These are phyloP conservation scores for Leuctra nigra DNA, from an alignment of 2,888 invertebrate genomes.

Conservation along the genomic window DNA sequence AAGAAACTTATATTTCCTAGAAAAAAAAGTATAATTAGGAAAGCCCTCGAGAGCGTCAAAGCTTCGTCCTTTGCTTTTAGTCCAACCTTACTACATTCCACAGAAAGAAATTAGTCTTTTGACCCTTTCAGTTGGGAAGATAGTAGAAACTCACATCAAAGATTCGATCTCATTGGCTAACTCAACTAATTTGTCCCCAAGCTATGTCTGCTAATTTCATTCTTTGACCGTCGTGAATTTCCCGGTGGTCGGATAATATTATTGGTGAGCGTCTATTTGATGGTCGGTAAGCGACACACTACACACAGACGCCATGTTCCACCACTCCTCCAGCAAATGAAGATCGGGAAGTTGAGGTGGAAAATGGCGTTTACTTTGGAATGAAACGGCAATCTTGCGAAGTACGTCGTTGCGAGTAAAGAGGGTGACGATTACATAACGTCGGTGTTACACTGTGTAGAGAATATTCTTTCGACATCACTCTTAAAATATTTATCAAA, in stretches of 20 bases:
- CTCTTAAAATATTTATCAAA: too few relatives aligned
- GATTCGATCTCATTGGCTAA: conserved; percentile 4
- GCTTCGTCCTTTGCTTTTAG: too few relatives aligned
- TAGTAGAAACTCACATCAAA: neutral
- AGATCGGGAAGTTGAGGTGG: neutral
- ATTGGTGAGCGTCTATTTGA: conserved; percentile 8
- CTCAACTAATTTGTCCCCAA: neutral
- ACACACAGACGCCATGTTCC: too few relatives aligned
- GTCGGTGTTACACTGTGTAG: too few relatives aligned
- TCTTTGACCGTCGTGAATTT: conserved; percentile 1
- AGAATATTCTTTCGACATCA: too few relatives aligned
- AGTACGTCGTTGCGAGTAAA: too few relatives aligned
- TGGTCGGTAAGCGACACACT: neutral
- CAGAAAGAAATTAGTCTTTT: neutral
- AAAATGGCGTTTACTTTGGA: neutral
- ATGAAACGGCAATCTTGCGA: neutral
- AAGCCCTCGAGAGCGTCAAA: too few relatives aligned
- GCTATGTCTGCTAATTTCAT: neutral
- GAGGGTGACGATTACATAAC: too few relatives aligned
- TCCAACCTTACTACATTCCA: too few relatives aligned
- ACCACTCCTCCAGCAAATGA: too few relatives aligned
- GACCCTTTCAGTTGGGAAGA: neutral
- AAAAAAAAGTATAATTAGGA: too few relatives aligned
- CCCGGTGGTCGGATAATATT: neutral
- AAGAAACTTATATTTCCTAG: too few relatives aligned